Evolutionary conservation across 2,113 vertebrate genomes (phyloP).

Genomic region (Mustelus asterias): DNA sequence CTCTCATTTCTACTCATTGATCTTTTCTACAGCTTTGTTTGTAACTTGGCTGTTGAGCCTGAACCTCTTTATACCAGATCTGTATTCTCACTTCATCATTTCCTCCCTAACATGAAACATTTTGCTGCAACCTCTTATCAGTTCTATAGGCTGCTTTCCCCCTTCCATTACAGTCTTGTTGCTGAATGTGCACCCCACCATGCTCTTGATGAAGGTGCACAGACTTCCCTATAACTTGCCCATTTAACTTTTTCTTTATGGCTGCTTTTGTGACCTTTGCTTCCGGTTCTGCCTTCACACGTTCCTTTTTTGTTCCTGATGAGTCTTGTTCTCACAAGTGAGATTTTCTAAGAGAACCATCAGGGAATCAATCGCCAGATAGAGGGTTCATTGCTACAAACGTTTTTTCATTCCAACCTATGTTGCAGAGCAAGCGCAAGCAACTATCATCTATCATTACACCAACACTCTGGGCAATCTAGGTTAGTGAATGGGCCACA

Average conservation of each 20-base stretch:
- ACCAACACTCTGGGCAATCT: neutral
- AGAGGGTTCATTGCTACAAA: neutral
- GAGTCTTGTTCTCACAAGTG: neutral
- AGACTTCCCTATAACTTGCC: neutral
- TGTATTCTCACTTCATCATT: neutral
- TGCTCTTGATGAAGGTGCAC: neutral
- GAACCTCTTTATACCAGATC: neutral
- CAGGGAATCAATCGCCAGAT: neutral
- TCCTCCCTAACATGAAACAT: neutral
- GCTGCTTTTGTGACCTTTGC: neutral
- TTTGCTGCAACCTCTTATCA: neutral
- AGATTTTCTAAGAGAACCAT: neutral
- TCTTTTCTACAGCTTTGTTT: neutral
- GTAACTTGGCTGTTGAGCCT: neutral
- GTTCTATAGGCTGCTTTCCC: neutral
- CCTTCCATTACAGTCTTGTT: neutral
- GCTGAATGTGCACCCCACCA: neutral
- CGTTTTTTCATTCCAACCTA: neutral
- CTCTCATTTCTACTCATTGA: neutral
- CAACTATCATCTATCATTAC: neutral
- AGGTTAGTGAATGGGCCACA: too few relatives aligned
- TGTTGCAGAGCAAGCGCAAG: neutral
- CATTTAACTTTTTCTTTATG: neutral
- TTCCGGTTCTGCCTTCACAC: neutral
- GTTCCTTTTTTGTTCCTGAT: neutral